These are phyloP conservation scores for Notechis scutatus DNA, from an alignment of 2,113 vertebrate species.

Conservation along the genomic window DNA sequence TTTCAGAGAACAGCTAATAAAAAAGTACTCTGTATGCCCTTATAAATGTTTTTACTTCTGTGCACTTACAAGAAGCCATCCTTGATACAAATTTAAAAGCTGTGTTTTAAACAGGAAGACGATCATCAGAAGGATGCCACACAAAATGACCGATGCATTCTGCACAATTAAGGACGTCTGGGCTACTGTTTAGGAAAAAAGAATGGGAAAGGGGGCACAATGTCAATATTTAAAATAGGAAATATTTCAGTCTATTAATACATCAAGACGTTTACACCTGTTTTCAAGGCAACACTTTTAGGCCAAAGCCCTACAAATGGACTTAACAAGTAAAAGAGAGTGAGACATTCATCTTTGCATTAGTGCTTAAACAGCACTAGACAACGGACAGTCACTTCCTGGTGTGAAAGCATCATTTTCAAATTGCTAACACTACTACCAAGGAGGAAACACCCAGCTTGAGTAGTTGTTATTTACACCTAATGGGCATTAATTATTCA, in stretches of 20 bases:
- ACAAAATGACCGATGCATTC: conserved; percentile 90
- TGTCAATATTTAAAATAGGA: neutral
- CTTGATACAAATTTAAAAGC: conserved; percentile 83
- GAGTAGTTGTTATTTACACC: neutral
- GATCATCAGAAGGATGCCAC: conserved; percentile 92
- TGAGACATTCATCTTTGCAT: neutral
- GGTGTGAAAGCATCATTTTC: neutral
- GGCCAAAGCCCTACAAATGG: neutral
- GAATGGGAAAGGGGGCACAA: neutral
- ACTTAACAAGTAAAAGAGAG: neutral
- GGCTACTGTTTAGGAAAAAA: conserved; percentile 79
- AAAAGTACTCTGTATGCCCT: neutral
- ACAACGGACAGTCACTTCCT: neutral
- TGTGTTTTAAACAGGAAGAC: conserved; percentile 88
- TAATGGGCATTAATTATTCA: neutral
- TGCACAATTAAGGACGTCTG: conserved; percentile 93
- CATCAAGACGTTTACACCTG: neutral
- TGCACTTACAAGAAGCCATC: conserved; percentile 94
- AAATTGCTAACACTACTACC: neutral
- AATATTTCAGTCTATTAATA: neutral
- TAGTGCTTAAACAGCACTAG: neutral
- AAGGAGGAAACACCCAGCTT: neutral
- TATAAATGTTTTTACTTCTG: neutral
- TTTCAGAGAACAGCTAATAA: neutral
- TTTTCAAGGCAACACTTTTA: neutral